phyloP scores from a whole-genome alignment of 2,797 vertebrate genomes.

The Onychomys torridus region DNA sequence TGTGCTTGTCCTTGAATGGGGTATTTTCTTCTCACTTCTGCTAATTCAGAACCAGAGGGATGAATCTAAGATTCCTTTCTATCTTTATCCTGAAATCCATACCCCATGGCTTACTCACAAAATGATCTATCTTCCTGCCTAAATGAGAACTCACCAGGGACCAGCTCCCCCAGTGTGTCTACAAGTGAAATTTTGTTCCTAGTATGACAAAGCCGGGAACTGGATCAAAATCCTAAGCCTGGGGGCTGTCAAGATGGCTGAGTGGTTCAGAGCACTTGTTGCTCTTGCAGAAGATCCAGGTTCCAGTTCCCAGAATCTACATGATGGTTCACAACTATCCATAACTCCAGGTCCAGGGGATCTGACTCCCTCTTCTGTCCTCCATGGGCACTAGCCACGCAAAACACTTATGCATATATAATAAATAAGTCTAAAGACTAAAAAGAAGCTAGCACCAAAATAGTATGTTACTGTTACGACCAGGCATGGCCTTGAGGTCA shows the following conservation, averaged over 20 bases:
- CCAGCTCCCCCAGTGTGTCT: too few species aligned
- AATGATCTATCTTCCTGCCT: neutral
- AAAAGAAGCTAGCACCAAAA: rapidly evolving
- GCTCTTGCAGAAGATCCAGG: neutral
- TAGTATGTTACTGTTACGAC: rapidly evolving
- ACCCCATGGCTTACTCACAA: rapidly evolving
- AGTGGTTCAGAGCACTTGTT: neutral
- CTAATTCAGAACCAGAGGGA: rapidly evolving
- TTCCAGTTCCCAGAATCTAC: neutral
- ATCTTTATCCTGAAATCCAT: neutral
- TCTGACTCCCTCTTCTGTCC: neutral
- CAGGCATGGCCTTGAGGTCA: rapidly evolving
- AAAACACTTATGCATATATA: neutral
- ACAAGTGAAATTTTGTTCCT: too few species aligned
- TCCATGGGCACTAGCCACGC: neutral
- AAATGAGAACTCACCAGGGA: neutral
- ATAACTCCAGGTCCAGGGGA: neutral
- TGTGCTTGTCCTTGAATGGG: neutral
- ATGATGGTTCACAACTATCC: too few species aligned
- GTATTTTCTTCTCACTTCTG: neutral
- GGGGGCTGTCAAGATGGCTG: neutral
- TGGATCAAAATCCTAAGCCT: neutral
- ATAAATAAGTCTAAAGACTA: neutral
- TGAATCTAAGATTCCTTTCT: neutral
- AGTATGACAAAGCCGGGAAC: too few species aligned